These are phyloP conservation scores for Bombus ignitus DNA, from an alignment of 1,140 invertebrate species.

Conservation along the genomic window DNA sequence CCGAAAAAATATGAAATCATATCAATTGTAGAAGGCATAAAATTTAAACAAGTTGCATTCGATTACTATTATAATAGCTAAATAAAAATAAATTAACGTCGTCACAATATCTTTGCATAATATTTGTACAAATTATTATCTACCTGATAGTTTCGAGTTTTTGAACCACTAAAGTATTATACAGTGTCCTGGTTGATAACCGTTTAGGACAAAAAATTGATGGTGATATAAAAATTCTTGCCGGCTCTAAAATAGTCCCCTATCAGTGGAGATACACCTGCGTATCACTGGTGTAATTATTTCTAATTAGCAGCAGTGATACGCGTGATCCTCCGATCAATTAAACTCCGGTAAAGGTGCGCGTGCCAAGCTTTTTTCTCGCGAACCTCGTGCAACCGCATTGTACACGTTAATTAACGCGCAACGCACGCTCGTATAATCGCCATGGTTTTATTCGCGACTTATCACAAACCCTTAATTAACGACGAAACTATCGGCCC, in stretches of 20 bases:
- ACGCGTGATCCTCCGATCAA: constrained; percentile 53
- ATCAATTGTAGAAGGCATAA: too few relatives aligned
- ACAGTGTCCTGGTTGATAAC: too few relatives aligned
- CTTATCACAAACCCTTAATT: constrained; percentile 64
- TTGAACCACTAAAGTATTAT: too few relatives aligned
- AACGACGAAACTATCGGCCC: constrained; percentile 22
- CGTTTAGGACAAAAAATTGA: background rate
- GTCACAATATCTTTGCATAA: too few relatives aligned
- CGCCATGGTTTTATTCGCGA: constrained; percentile 39
- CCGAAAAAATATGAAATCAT: too few relatives aligned
- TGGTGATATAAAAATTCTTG: background rate
- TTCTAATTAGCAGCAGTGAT: constrained; percentile 49
- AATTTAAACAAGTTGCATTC: too few relatives aligned
- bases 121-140: too few relatives aligned
- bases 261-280: too few relatives aligned
- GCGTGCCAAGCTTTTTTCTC: constrained; percentile 36
- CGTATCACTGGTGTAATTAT: background rate
- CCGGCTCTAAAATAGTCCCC: too few relatives aligned
- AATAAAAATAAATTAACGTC: too few relatives aligned
- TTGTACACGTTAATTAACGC: constrained; percentile 65
- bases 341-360: constrained; percentile 43
- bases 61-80: too few relatives aligned
- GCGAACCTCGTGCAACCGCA: constrained; percentile 8
- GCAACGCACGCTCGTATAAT: constrained; percentile 39
- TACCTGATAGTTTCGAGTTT: too few relatives aligned